Evolutionary conservation across 92 coral and sea anemone genomes (phyloP).

Genomic region (Micromussa lordhowensis): DNA sequence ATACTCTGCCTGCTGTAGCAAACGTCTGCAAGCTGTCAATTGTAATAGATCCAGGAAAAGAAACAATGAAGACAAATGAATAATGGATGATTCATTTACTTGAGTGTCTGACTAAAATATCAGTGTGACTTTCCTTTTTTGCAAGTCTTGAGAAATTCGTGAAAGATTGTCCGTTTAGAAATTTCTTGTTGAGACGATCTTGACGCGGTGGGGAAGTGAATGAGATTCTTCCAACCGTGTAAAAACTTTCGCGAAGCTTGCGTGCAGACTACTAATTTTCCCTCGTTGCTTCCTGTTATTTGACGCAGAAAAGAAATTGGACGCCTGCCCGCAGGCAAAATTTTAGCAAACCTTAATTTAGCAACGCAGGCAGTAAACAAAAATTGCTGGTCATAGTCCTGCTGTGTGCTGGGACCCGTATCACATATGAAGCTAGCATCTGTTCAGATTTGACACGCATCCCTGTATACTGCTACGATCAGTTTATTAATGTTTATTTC

Average conservation of each 20-base stretch:
- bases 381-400: too few relatives aligned
- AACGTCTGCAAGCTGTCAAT: too few relatives aligned
- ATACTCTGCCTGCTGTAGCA: too few relatives aligned
- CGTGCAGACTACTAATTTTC: background rate
- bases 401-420: too few relatives aligned
- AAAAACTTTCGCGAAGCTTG: background rate
- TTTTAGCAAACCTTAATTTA: background rate
- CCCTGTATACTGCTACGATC: too few relatives aligned
- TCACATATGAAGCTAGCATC: too few relatives aligned
- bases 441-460: too few relatives aligned
- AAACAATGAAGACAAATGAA: background rate
- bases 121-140: too few relatives aligned
- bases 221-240: background rate
- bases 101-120: too few relatives aligned
- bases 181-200: background rate
- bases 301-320: background rate
- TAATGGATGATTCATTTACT: background rate
- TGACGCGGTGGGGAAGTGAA: background rate
- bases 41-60: too few relatives aligned
- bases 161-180: background rate
- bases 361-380: too few relatives aligned
- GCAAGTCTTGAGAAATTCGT: background rate
- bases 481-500: too few relatives aligned
- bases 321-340: background rate
- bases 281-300: background rate